Percentiles rank a stretch among this genome's conserved stretches.
These are phyloP conservation scores for Sylvicapra grimmia DNA, from an alignment of 2,113 vertebrate species.

Conservation along the genomic window DNA sequence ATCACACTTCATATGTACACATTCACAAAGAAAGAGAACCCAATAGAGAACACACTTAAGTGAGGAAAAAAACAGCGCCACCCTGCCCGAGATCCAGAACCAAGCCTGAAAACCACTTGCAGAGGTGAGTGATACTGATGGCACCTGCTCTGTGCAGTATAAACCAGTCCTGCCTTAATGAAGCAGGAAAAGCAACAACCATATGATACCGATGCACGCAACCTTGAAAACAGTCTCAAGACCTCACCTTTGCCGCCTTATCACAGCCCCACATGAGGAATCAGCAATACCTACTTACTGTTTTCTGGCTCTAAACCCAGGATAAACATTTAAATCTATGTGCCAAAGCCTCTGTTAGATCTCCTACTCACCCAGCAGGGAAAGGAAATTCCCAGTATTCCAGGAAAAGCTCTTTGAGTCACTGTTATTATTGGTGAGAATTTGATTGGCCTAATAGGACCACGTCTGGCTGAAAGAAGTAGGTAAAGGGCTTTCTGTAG, in stretches of 20 bases:
- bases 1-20: background rate
- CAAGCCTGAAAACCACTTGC: background rate
- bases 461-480: slow-evolving; percentile 11
- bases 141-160: background rate
- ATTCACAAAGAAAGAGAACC: background rate
- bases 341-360: background rate
- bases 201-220: background rate
- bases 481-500: background rate
- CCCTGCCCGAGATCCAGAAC: background rate
- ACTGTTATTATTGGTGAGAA: background rate
- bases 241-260: background rate
- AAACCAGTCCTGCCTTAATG: background rate
- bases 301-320: background rate
- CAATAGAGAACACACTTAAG: background rate
- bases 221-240: background rate
- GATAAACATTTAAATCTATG: background rate
- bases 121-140: background rate
- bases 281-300: background rate
- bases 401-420: slow-evolving; percentile 6
- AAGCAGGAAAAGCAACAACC: background rate
- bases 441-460: background rate
- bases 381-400: background rate
- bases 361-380: background rate
- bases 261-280: background rate
- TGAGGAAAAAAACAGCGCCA: background rate